Evolutionary conservation across 2,113 vertebrate species (phyloP), one percentile per base, ranked within the genome.

Genomic region (Tupaia tana): DNA sequence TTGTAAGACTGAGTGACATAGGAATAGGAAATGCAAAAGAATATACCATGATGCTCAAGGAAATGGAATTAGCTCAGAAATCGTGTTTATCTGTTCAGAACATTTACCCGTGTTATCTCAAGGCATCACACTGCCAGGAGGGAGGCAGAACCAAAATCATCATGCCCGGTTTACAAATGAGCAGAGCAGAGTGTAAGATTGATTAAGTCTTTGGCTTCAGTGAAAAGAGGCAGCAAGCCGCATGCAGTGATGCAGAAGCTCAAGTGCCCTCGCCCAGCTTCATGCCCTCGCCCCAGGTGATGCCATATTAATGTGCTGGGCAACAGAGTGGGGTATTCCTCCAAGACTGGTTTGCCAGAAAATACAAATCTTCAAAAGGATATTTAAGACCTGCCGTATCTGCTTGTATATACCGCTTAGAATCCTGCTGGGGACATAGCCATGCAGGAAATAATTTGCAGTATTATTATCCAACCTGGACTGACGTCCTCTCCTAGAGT

Each of bases 351-450:
- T 79, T 78, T 92, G 64, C 29, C 79, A 95, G 75, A 94, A 79
- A 79, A 94, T 85, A 54, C 92, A 85, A 70, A 80, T 79, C 43
- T 19, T 29, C 71, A 63, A n/a, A 24, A 9, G 34, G 56, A 31
- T 94, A 83, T 93, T 82, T 95, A 75, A 85, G 94, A 84, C 24
- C 25, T 78, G 22, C 52, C 77, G 0, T 69, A 63, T 31, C 87
- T 29, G 6, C n/a, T 25, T 52, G 25, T 22, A 69, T 22, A 52
- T 59, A 88, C 78, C 52, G 61, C 75, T 95, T 22, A 66, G 74
- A 70, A 24, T 27, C 18, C 20, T 74, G 27, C 82, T 22, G 43
- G 93, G 54, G 70, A 81, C 27, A 63, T 25, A 85, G n/a, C n/a
- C 63, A 71, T 63, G 64, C 25, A 7, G 43, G 64, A 88, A 80